Percentiles rank a stretch among this genome's conserved stretches.
phyloP scores from a whole-genome alignment of 2,888 invertebrate genomes.

The Eretmocerus hayati region DNA sequence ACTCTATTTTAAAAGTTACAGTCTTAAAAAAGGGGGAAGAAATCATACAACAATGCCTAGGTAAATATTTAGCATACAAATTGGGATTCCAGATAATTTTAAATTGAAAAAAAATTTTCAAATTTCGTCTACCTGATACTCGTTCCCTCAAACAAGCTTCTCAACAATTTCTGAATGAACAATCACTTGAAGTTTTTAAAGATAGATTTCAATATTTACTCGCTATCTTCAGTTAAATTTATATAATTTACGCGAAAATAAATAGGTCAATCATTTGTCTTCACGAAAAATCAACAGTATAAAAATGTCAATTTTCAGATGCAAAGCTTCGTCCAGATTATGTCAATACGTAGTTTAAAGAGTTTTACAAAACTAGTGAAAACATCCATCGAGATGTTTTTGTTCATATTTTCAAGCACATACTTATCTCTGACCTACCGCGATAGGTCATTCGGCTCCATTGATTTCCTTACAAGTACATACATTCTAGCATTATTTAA shows the following conservation, averaged over 20 bases:
- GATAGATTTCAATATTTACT: too few relatives aligned
- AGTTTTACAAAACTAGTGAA: conserved; percentile 13
- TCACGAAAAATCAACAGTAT: conserved; percentile 24
- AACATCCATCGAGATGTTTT: background rate
- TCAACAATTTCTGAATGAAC: too few relatives aligned
- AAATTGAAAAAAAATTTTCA: conserved; percentile 17
- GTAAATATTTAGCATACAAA: conserved; percentile 16
- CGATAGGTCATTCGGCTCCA: conserved; percentile 16
- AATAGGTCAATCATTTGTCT: conserved; percentile 12
- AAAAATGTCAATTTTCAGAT: conserved; percentile 27
- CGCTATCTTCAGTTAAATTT: conserved; percentile 14
- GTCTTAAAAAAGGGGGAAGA: conserved; percentile 34
- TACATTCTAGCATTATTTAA: conserved; percentile 17
- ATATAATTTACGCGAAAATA: too few relatives aligned
- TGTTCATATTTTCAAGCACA: conserved; percentile 10
- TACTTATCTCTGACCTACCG: too few relatives aligned
- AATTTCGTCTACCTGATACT: conserved; percentile 15
- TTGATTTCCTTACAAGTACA: conserved; percentile 3
- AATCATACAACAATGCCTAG: conserved; percentile 32
- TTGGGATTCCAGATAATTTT: conserved; percentile 19
- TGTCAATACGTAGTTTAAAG: conserved; percentile 18
- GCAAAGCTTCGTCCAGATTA: conserved; percentile 22
- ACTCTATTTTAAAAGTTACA: conserved; percentile 34
- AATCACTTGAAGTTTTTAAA: too few relatives aligned
- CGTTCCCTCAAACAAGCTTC: too few relatives aligned